These are phyloP conservation scores for Odontamblyopus rebecca DNA, from an alignment of 2,797 vertebrate genomes.

Conservation along the genomic window DNA sequence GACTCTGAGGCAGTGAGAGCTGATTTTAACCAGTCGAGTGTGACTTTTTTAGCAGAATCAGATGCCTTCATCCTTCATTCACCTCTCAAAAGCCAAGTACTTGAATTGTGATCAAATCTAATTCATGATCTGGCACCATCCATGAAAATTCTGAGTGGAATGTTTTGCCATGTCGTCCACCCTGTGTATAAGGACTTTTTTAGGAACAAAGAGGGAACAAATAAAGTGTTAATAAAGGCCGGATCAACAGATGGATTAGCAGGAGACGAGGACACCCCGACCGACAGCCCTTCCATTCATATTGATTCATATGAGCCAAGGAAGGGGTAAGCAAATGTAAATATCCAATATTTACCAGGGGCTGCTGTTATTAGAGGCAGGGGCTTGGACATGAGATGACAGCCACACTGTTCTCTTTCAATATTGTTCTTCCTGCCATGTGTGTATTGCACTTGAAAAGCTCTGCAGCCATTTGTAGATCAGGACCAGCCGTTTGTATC, in stretches of 20 bases:
- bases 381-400: slow-evolving; percentile 62
- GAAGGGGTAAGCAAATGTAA: slow-evolving; percentile 80
- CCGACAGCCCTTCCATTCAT: slow-evolving; percentile 56
- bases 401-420: slow-evolving; percentile 56
- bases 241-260: slow-evolving; percentile 73
- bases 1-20: no score
- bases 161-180: no score
- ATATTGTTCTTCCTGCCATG: slow-evolving; percentile 62
- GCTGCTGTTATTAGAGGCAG: slow-evolving; percentile 78
- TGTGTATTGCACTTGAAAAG: slow-evolving; percentile 51
- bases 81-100: no score
- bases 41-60: no score
- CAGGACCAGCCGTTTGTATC: slow-evolving; percentile 54
- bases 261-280: slow-evolving; percentile 42
- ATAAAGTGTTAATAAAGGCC: slow-evolving; percentile 67
- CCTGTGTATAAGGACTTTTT: slow-evolving; percentile 42
- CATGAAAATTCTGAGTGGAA: no score
- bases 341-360: slow-evolving; percentile 84
- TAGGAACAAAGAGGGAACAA: slow-evolving; percentile 54
- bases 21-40: no score
- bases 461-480: slow-evolving; percentile 65
- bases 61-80: no score
- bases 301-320: slow-evolving; percentile 76
- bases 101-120: no score
- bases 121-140: no score